phyloP scores from a whole-genome alignment of 2,888 invertebrate species.

The Allygus modestus region DNA sequence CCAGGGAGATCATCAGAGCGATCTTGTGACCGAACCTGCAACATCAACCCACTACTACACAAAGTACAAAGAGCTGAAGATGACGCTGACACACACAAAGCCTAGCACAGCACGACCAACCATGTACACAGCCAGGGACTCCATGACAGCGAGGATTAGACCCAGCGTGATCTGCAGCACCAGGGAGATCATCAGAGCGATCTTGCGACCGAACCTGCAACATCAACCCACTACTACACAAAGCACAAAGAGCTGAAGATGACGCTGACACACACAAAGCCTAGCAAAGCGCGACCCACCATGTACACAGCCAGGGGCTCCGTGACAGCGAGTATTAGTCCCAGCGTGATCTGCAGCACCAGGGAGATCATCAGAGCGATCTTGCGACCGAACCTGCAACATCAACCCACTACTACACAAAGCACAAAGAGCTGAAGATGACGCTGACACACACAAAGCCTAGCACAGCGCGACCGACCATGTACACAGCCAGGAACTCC shows the following conservation, averaged over 20 bases:
- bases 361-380: no score
- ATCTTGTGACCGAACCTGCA: conserved; percentile 84
- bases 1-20: conserved; percentile 84
- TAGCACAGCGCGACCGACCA: conserved; percentile 82
- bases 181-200: conserved; percentile 84
- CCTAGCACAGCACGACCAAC: conserved; percentile 84
- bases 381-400: no score
- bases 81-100: conserved; percentile 87
- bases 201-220: conserved; percentile 83
- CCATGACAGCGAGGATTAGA: conserved; percentile 82
- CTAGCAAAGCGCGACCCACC: conserved; percentile 82
- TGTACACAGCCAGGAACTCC: conserved; percentile 84
- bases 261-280: conserved; percentile 87
- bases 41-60: conserved; percentile 6
- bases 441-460: conserved; percentile 89
- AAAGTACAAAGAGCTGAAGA: no score
- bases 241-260: no score
- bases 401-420: not conserved
- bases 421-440: no score
- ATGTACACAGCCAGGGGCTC: conserved; percentile 85
- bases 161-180: conserved; percentile 83
- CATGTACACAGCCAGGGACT: conserved; percentile 84
- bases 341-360: no score
- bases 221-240: not conserved
- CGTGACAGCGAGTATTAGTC: conserved; percentile 81